Evolutionary conservation across 2,113 vertebrate species (phyloP).

Genomic region (Vimba vimba): DNA sequence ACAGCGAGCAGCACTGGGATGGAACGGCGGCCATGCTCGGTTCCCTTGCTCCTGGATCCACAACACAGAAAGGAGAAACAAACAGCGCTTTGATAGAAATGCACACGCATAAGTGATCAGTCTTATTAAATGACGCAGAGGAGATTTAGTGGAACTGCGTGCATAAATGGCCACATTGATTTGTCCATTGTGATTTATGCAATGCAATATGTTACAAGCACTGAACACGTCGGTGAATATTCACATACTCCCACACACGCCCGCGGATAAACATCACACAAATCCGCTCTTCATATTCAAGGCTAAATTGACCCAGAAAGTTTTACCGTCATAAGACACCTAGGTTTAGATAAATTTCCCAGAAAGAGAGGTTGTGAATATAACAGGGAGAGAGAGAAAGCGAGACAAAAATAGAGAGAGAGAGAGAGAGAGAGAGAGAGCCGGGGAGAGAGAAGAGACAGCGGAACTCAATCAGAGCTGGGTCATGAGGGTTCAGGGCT

Average conservation of each 20-base stretch:
- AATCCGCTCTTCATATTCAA: conserved; percentile 50
- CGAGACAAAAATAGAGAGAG: background rate
- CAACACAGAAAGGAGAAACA: conserved; percentile 29
- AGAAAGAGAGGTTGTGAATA: conserved; percentile 30
- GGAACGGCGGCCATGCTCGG: conserved; percentile 24
- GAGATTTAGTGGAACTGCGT: conserved; percentile 17
- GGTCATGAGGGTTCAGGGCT: conserved; percentile 84
- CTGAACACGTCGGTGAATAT: background rate
- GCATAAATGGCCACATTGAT: conserved; percentile 25
- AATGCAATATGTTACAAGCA: background rate
- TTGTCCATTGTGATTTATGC: conserved; percentile 29
- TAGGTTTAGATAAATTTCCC: conserved; percentile 24
- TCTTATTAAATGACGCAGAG: conserved; percentile 36
- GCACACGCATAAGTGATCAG: conserved; percentile 1
- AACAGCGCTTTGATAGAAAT: conserved; percentile 18
- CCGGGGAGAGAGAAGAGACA: conserved; percentile 76
- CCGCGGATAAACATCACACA: conserved; percentile 5
- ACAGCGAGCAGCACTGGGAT: conserved; percentile 13
- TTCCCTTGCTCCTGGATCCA: conserved; percentile 26
- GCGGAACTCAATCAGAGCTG: conserved; percentile 89
- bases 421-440: conserved; percentile 28
- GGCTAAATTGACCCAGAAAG: conserved; percentile 70
- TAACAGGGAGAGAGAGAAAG: background rate
- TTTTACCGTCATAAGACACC: conserved; percentile 51
- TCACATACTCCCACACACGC: conserved; percentile 10